phyloP scores from a whole-genome alignment of 2,888 invertebrate genomes.

The Eupithecia exiguata region DNA sequence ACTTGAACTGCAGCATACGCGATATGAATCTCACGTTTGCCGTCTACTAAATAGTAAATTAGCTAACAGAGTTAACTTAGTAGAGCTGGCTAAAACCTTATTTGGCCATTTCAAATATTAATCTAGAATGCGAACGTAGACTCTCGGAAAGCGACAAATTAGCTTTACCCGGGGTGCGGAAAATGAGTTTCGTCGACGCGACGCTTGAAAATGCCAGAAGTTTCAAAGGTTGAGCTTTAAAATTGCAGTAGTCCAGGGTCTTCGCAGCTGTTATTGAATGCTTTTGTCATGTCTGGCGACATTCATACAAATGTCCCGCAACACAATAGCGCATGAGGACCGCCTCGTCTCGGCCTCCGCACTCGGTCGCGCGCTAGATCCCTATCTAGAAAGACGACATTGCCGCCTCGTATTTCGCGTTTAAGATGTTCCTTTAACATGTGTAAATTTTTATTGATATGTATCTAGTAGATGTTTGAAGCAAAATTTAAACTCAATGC shows the following conservation, averaged over 20 bases:
- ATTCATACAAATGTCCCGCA: constrained; percentile 51
- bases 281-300: constrained; percentile 54
- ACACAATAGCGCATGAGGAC: constrained; percentile 50
- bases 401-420: constrained; percentile 50
- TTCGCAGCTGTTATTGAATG: constrained; percentile 51
- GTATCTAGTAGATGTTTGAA: constrained; percentile 43
- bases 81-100: constrained; percentile 55
- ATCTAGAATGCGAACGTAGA: constrained; percentile 10
- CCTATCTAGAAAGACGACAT: constrained; percentile 53
- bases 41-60: constrained; percentile 79
- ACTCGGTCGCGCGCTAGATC: constrained; percentile 51
- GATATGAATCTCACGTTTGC: constrained; percentile 82
- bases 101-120: constrained; percentile 45
- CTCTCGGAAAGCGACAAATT: constrained; percentile 13
- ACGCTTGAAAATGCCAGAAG: neutral
- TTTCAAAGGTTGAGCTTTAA: constrained; percentile 28
- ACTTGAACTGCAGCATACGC: constrained; percentile 68
- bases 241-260: constrained; percentile 46
- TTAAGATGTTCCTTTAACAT: constrained; percentile 52
- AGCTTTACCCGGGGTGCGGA: neutral
- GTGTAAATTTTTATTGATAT: constrained; percentile 53
- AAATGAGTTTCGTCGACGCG: constrained; percentile 10
- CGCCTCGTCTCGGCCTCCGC: constrained; percentile 41
- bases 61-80: constrained; percentile 77
- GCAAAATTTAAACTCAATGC: constrained; percentile 41